Conservation (phyloP, 2,797 vertebrate genomes). For the Phrynocephalus forsythii region DNA sequence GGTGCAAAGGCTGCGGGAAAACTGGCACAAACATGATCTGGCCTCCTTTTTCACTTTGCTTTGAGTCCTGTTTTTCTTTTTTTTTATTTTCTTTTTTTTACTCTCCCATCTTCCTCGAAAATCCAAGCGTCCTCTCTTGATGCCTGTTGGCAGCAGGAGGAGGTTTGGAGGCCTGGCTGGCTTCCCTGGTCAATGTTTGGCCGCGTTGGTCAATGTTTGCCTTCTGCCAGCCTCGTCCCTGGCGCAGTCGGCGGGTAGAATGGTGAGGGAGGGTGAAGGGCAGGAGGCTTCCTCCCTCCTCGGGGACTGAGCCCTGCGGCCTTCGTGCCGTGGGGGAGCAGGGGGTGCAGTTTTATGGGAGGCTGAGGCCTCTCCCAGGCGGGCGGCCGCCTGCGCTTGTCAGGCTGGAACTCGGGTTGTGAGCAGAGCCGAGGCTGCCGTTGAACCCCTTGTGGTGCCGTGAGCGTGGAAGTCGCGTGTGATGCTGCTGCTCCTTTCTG, state of each 20-base stretch:
- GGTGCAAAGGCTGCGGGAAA: slow-evolving; percentile 53
- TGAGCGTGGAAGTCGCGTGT: no score
- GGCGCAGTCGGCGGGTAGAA: slow-evolving; percentile 68
- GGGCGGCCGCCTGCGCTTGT: no score
- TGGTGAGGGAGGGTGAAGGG: slow-evolving; percentile 56
- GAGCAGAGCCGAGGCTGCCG: no score
- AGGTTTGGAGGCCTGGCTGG: slow-evolving; percentile 49
- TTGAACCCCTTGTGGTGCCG: no score
- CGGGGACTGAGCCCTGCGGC: slow-evolving; percentile 56
- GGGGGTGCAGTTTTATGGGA: no score
- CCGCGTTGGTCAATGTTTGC: slow-evolving; percentile 58
- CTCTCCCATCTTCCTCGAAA: background rate
- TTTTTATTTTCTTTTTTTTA: background rate
- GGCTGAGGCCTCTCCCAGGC: no score
- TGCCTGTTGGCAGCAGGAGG: background rate
- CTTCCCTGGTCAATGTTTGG: slow-evolving; percentile 65
- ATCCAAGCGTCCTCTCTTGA: background rate
- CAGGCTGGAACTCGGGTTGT: no score
- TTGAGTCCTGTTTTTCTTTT: background rate
- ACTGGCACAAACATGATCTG: background rate
- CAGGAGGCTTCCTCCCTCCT: slow-evolving; percentile 68
- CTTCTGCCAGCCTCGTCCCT: slow-evolving; percentile 63
- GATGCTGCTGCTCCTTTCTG: no score
- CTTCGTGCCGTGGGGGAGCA: no score
- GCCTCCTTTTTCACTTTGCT: background rate